Percentiles rank a stretch among this genome's conserved stretches.
Evolutionary conservation across 2,113 vertebrate species (phyloP).

Genomic region (Cichladusa arquata): DNA sequence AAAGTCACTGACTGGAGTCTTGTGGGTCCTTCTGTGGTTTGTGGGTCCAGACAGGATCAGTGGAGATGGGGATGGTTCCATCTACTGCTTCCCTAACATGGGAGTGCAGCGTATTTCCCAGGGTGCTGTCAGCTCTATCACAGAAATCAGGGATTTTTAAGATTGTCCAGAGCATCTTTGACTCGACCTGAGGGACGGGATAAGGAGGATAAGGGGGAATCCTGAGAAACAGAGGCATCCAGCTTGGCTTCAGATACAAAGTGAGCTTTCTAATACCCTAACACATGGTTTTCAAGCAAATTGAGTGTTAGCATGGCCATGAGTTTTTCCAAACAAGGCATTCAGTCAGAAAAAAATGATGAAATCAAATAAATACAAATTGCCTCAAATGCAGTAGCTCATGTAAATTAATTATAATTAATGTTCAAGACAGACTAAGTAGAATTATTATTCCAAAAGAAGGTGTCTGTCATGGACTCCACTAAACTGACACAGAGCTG

Average conservation of each 20-base stretch:
- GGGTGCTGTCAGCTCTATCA: not conserved
- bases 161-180: not conserved
- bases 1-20: not conserved
- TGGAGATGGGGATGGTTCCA: not conserved
- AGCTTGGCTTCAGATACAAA: constrained; percentile 27
- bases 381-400: not conserved
- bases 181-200: not conserved
- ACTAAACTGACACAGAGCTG: not conserved
- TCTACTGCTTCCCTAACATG: no score
- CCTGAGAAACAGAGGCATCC: not conserved
- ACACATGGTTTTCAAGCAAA: not conserved
- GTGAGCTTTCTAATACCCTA: not conserved
- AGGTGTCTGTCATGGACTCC: not conserved
- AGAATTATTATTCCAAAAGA: not conserved
- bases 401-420: not conserved
- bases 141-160: not conserved
- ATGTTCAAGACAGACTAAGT: not conserved
- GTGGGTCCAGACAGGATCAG: not conserved
- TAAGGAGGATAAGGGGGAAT: not conserved
- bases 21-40: not conserved
- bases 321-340: not conserved
- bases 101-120: not conserved
- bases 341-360: not conserved
- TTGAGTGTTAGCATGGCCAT: not conserved
- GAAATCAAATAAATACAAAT: not conserved